Evolutionary conservation across 2,797 vertebrate species (phyloP).

Genomic region (Danio kyathit): DNA sequence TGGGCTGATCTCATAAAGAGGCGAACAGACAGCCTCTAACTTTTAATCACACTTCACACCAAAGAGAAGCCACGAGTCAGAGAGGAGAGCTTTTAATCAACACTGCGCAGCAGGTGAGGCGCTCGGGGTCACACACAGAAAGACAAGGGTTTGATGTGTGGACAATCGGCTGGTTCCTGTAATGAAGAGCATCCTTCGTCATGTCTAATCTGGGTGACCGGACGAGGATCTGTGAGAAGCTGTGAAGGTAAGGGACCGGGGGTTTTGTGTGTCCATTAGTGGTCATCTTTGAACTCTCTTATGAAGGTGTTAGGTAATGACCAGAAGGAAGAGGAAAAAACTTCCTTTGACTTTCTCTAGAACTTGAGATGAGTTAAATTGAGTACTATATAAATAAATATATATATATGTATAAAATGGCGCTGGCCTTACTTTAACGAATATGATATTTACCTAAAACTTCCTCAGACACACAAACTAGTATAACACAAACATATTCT

Average conservation of each 20-base stretch:
- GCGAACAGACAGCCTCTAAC: conserved; percentile 36
- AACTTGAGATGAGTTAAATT: neutral
- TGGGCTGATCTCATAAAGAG: conserved; percentile 57
- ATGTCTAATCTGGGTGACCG: conserved; percentile 14
- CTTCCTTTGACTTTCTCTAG: neutral
- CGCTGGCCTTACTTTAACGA: neutral
- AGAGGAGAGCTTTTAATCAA: conserved; percentile 11
- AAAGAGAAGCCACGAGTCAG: conserved; percentile 53
- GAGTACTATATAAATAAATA: no score
- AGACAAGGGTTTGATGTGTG: neutral
- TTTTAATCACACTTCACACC: conserved; percentile 50
- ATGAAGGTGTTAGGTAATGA: neutral
- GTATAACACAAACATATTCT: no score
- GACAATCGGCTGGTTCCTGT: neutral
- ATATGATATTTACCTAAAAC: neutral
- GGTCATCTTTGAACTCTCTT: neutral
- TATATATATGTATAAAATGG: neutral
- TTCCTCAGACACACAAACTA: no score
- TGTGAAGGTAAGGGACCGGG: conserved; percentile 30
- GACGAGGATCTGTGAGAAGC: neutral
- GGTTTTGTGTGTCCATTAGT: neutral
- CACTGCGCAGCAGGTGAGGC: conserved; percentile 39
- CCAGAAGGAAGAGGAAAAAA: neutral
- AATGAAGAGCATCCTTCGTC: conserved; percentile 2
- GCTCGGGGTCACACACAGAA: conserved; percentile 24